phyloP scores from a whole-genome alignment of 2,888 invertebrate genomes.

The Torymus auratus region DNA sequence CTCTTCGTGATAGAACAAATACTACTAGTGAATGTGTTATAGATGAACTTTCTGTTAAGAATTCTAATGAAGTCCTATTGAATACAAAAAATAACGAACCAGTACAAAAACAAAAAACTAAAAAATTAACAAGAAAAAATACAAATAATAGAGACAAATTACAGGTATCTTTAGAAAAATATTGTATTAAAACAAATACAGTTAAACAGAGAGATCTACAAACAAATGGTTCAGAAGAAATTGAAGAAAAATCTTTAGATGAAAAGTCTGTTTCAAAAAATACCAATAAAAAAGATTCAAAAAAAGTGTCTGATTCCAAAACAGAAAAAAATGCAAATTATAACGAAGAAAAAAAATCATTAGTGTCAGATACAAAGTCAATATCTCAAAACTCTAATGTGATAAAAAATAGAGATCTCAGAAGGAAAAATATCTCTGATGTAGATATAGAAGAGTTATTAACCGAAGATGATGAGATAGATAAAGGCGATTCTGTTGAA shows the following conservation, averaged over 20 bases:
- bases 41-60: background rate
- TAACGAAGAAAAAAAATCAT: background rate
- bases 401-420: background rate
- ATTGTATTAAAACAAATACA: background rate
- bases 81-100: background rate
- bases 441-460: slow-evolving; percentile 41
- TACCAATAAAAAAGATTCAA: background rate
- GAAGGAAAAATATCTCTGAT: slow-evolving; percentile 39
- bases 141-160: background rate
- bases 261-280: background rate
- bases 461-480: slow-evolving; percentile 39
- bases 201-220: slow-evolving; percentile 1
- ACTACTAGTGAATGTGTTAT: slow-evolving; percentile 23
- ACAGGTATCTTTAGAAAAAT: slow-evolving; percentile 14
- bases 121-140: slow-evolving; percentile 3
- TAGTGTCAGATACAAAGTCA: background rate
- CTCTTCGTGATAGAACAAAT: slow-evolving; percentile 54
- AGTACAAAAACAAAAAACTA: background rate
- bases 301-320: background rate
- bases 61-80: slow-evolving; percentile 1
- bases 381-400: slow-evolving; percentile 22
- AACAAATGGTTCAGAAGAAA: background rate
- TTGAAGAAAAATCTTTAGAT: background rate
- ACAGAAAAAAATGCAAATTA: background rate
- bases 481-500: too few species aligned